Conservation (phyloP, 2,113 vertebrate species). For the Hippocampus mohnikei region DNA sequence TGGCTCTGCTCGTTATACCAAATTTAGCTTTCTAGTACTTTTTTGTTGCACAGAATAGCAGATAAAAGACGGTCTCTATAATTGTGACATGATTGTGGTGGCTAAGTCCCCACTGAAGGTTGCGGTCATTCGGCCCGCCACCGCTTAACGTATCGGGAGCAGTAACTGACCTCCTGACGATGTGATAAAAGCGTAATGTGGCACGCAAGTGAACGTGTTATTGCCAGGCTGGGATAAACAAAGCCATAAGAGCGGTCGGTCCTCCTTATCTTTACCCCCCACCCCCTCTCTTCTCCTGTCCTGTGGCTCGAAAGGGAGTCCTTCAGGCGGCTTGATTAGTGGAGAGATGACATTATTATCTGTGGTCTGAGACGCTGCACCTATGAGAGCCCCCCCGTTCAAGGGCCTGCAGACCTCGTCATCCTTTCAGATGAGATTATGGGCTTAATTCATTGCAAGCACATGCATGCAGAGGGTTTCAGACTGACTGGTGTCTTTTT, state of each 20-base stretch:
- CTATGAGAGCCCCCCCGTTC: conserved; percentile 53
- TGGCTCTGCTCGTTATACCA: conserved; percentile 23
- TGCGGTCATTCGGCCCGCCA: not conserved
- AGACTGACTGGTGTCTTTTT: not conserved
- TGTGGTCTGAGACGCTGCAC: conserved; percentile 56
- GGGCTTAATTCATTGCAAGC: conserved; percentile 6
- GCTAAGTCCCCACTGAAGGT: not conserved
- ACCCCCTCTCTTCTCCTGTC: not conserved
- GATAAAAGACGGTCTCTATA: not conserved
- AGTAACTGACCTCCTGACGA: conserved; percentile 33
- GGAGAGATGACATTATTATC: conserved; percentile 51
- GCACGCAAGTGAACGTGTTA: conserved; percentile 39
- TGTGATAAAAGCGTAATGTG: conserved; percentile 32
- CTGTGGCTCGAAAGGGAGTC: conserved; percentile 43
- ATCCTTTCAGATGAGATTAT: conserved; percentile 33
- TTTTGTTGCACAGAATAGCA: conserved; percentile 8
- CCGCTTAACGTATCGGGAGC: conserved; percentile 1
- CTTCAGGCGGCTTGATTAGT: conserved; percentile 48
- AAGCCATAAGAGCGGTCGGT: conserved; percentile 54
- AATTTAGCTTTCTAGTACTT: conserved; percentile 18
- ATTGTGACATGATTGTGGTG: no score
- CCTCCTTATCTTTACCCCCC: conserved; percentile 56
- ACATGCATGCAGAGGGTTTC: not conserved
- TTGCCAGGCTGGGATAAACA: conserved; percentile 60
- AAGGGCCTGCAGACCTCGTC: conserved; percentile 37